Conservation (phyloP, 1,140 invertebrate species). For the Pseudomyrmex sp. region DNA sequence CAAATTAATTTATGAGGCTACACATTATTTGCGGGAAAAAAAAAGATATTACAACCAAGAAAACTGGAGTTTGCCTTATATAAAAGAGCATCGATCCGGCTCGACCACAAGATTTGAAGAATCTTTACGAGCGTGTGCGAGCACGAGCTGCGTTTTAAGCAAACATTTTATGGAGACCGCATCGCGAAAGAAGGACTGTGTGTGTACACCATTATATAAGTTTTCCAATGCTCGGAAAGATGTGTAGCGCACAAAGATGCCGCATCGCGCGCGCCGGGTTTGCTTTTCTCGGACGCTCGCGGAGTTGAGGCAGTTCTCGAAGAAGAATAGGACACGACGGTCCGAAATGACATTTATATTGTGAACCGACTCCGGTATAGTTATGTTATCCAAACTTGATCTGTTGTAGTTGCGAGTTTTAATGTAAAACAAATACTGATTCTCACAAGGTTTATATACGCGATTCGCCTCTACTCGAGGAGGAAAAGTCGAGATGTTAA, state of each 20-base stretch:
- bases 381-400: not conserved
- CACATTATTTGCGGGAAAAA: conserved; percentile 15
- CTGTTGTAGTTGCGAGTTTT: not conserved
- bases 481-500: conserved; percentile 1
- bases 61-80: conserved; percentile 35
- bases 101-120: not conserved
- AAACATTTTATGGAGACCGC: conserved; percentile 21
- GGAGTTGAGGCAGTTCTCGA: not conserved
- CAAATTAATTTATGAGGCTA: too few relatives aligned
- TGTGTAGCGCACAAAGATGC: not conserved
- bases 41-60: conserved; percentile 35
- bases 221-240: not conserved
- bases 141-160: conserved; percentile 30
- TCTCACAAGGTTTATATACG: not conserved
- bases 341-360: conserved; percentile 11
- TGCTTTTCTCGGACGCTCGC: not conserved
- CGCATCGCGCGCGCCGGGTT: not conserved
- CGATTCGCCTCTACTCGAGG: too few relatives aligned
- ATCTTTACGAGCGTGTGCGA: not conserved
- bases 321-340: not conserved
- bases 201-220: not conserved
- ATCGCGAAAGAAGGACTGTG: not conserved
- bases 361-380: not conserved
- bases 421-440: conserved; percentile 22
- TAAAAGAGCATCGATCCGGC: conserved; percentile 16